Conservation (phyloP, 2,113 vertebrate genomes). For the Pachypanchax playfairii region DNA sequence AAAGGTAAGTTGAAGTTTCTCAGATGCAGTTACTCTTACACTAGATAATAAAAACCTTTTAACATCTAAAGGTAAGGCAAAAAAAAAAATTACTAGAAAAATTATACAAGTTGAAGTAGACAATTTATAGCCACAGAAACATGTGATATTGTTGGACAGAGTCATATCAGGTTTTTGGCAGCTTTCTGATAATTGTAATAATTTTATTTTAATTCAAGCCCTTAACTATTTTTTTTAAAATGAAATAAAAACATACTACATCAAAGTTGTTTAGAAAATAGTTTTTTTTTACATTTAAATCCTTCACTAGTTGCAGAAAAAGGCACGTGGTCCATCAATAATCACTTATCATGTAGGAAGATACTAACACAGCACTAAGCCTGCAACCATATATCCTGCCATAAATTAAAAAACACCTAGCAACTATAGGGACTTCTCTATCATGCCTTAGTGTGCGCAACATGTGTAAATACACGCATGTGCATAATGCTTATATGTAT, state of each 20-base stretch:
- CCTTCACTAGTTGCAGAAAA: background rate
- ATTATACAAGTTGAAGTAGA: too few species aligned
- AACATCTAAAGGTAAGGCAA: too few species aligned
- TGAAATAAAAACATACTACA: too few species aligned
- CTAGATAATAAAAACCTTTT: too few species aligned
- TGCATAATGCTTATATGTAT: background rate
- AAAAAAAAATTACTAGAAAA: too few species aligned
- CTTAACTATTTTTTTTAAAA: too few species aligned
- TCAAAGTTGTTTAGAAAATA: too few species aligned
- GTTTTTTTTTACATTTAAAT: too few species aligned
- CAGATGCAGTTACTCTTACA: slow-evolving; percentile 5
- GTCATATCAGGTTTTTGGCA: slow-evolving; percentile 18
- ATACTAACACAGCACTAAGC: slow-evolving; percentile 50
- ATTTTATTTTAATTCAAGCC: slow-evolving; percentile 35
- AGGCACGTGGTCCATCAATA: background rate
- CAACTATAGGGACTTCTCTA: slow-evolving; percentile 57
- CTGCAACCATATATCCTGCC: slow-evolving; percentile 64
- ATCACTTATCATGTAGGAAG: slow-evolving; percentile 55
- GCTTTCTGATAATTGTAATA: slow-evolving; percentile 38
- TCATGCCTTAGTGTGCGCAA: slow-evolving; percentile 24
- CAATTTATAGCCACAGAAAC: too few species aligned
- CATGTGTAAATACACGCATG: slow-evolving; percentile 8
- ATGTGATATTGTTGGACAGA: slow-evolving; percentile 48
- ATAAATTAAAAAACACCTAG: slow-evolving; percentile 60
- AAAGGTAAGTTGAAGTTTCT: slow-evolving; percentile 11